Evolutionary conservation across 2,888 invertebrate genomes (phyloP).

Genomic region (Amitus sp.): DNA sequence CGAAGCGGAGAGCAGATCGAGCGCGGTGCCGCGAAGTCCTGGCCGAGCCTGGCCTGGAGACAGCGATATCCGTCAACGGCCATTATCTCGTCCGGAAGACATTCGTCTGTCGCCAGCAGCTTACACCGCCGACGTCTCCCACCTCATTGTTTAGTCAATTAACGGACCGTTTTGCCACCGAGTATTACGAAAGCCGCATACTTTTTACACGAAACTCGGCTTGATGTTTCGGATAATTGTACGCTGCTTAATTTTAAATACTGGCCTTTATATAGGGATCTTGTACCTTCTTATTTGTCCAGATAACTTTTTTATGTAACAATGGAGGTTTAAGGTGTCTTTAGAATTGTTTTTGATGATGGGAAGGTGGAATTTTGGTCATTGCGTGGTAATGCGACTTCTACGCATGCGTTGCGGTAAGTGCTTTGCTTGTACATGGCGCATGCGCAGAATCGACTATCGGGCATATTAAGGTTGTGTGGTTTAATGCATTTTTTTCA

Average conservation of each 20-base stretch:
- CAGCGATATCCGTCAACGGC: constrained; percentile 73
- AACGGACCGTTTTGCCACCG: constrained; percentile 5
- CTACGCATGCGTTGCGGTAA: no score
- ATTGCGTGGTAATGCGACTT: no score
- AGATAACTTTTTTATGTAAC: no score
- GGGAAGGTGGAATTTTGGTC: no score
- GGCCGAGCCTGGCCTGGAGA: constrained; percentile 76
- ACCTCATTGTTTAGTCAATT: constrained; percentile 75
- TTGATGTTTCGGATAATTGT: not conserved
- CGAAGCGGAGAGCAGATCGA: constrained; percentile 68
- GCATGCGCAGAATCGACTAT: no score
- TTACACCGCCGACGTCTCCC: constrained; percentile 83
- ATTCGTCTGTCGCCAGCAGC: constrained; percentile 72
- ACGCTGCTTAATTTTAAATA: not conserved
- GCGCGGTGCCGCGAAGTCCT: constrained; percentile 68
- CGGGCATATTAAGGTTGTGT: no score
- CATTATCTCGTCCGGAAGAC: constrained; percentile 67
- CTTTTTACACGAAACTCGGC: constrained; percentile 4
- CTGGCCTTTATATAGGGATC: not conserved
- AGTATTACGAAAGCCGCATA: constrained; percentile 6
- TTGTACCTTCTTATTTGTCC: no score
- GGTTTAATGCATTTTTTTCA: no score
- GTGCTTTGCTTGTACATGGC: no score
- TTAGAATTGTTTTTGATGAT: no score
- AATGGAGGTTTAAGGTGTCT: no score